Evolutionary conservation across 1,140 invertebrate genomes (phyloP), one percentile per base, ranked within the genome.

Genomic region (Thrips palmi): DNA sequence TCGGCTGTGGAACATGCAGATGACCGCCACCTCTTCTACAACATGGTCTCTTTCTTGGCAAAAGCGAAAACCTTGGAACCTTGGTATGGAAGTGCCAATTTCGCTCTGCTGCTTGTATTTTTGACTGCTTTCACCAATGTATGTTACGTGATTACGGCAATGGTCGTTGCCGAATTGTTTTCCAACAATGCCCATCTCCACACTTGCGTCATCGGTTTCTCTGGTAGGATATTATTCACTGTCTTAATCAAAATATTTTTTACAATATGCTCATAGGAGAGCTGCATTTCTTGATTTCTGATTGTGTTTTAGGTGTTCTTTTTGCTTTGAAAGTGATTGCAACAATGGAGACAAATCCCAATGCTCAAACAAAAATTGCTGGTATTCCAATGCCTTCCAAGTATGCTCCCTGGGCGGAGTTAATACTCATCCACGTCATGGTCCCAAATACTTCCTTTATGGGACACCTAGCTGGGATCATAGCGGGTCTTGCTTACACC

Each of bases 1-100:
- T 68, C 68, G 2, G 59, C 67, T 10, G 63, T 80, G 42, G 72
- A 71, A 51, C 76, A 80, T 58, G 70, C 59, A 2, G 66, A 74
- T 33, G 75, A 78, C 45, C 70, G 74, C 65, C 76, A 80, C 56
- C 58, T 79, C 0, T 79, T 77, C 49, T 78, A 74, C 49, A 80
- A 80, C 47, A 79, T 80, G 75, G 52, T 67, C 11, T 78, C 75
- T 2, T 68, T 77, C 25, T 52, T 77, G 6, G 52, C 69, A 17
- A 79, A 79, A 58, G 76, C 74, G 6, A 33, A 42, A 21, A 45
- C 59, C 19, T 48, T 71, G 2, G 76, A 80, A 49, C 56, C 53
- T 4, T 57, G 58, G 43, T 68, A 70, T 46, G 66, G 67, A 12
- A 65, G 60, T 36, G 20, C 45, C 1, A 71, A 73, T 50, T 78